Conservation (phyloP, 2,888 invertebrate genomes). For the Dinocampus coccinellae region DNA sequence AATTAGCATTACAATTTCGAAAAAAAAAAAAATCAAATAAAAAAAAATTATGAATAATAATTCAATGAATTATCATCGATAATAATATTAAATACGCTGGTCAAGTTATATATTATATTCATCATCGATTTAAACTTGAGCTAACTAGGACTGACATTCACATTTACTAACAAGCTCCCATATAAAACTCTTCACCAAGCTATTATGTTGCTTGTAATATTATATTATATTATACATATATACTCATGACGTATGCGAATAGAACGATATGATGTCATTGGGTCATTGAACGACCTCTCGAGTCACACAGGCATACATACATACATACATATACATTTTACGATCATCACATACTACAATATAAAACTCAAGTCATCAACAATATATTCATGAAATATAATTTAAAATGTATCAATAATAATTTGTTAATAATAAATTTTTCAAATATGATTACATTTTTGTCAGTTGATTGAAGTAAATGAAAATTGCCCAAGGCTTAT, state of each 20-base stretch:
- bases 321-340: background rate
- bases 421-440: no score
- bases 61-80: background rate
- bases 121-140: constrained; percentile 21
- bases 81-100: background rate
- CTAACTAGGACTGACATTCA: constrained; percentile 14
- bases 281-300: constrained; percentile 47
- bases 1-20: background rate
- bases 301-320: constrained; percentile 22
- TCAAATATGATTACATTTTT: no score
- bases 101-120: background rate
- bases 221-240: no score
- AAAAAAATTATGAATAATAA: background rate
- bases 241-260: constrained; percentile 21
- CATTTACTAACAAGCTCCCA: constrained; percentile 15
- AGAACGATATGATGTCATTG: constrained; percentile 29
- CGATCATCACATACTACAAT: background rate
- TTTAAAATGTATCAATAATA: no score
- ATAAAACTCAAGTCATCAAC: constrained; percentile 25
- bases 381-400: background rate
- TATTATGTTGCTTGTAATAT: constrained; percentile 13
- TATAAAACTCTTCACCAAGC: constrained; percentile 16
- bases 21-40: background rate
- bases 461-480: constrained; percentile 33
- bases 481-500: constrained; percentile 27